A percentile compares a stretch with the other conserved stretches of the same genome.
Conservation (phyloP, 1,140 invertebrate species). For the Sipha flava region DNA sequence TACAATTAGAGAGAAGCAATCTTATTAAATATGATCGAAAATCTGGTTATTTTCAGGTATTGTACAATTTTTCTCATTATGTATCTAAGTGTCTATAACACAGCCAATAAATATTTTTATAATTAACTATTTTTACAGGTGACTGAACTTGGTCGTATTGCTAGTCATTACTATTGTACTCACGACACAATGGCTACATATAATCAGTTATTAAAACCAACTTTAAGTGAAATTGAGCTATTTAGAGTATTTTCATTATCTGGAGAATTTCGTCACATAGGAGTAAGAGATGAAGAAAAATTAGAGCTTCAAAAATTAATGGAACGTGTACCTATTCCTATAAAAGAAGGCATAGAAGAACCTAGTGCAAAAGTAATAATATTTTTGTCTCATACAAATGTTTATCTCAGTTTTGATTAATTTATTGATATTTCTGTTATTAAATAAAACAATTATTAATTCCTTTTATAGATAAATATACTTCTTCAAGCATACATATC, state of each 20-base stretch:
- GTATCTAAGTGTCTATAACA: not conserved
- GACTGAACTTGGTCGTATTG: constrained; percentile 91
- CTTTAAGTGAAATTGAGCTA: constrained; percentile 93
- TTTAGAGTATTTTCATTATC: constrained; percentile 99
- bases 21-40: constrained; percentile 94
- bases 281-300: constrained; percentile 96
- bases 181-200: constrained; percentile 95
- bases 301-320: constrained; percentile 93
- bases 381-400: not conserved
- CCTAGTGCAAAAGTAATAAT: constrained; percentile 74
- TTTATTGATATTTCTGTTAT: not conserved
- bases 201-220: constrained; percentile 93
- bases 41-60: constrained; percentile 80
- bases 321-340: constrained; percentile 95
- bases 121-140: constrained; percentile 62
- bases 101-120: not conserved
- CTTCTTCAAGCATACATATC: constrained; percentile 97
- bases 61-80: not conserved
- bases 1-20: constrained; percentile 82
- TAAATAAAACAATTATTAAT: not conserved
- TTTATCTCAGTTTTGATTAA: too few relatives aligned
- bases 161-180: constrained; percentile 96
- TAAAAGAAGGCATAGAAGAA: constrained; percentile 98
- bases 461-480: constrained; percentile 61
- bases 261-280: constrained; percentile 84